A percentile compares a stretch with the other conserved stretches of the same genome.
Evolutionary conservation across 2,888 invertebrate genomes (phyloP).

Genomic region (Stegophylla sp.): DNA sequence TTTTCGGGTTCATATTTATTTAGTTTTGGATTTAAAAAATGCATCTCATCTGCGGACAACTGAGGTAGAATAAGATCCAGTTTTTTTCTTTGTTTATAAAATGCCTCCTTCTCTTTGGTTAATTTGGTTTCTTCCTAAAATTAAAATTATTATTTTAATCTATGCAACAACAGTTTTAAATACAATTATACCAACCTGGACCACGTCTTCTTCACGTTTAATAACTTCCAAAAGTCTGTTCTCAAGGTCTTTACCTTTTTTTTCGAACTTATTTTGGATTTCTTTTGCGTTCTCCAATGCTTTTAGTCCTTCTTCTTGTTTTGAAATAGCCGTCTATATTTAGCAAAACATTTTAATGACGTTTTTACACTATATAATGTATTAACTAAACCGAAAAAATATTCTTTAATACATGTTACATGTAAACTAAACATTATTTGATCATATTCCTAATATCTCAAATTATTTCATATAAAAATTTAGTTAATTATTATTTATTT

Average conservation of each 20-base stretch:
- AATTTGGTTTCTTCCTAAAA: slow-evolving; percentile 47
- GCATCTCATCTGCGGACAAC: slow-evolving; percentile 36
- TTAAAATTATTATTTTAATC: slow-evolving; percentile 14
- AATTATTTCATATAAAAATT: too few relatives aligned
- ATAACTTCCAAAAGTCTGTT: slow-evolving; percentile 39
- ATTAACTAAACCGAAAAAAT: too few relatives aligned
- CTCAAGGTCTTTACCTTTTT: slow-evolving; percentile 42
- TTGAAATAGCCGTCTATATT: slow-evolving; percentile 43
- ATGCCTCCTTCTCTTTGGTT: slow-evolving; percentile 8
- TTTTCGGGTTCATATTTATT: slow-evolving; percentile 49
- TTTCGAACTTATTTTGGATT: slow-evolving; percentile 53
- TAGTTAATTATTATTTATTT: too few relatives aligned
- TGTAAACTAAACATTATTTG: too few relatives aligned
- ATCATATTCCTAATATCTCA: too few relatives aligned
- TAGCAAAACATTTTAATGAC: too few relatives aligned
- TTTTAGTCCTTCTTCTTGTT: slow-evolving; percentile 52
- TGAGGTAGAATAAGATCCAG: slow-evolving; percentile 41
- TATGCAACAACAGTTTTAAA: background rate
- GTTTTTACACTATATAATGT: too few relatives aligned
- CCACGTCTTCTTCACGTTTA: slow-evolving; percentile 36
- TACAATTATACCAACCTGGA: background rate
- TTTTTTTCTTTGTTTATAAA: slow-evolving; percentile 43
- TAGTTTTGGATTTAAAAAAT: slow-evolving; percentile 24
- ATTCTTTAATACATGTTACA: too few relatives aligned
- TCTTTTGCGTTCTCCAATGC: slow-evolving; percentile 51